Base-by-base conservation (phyloP, 2,888 invertebrate genomes). In the Proisotoma minuta region DNA sequence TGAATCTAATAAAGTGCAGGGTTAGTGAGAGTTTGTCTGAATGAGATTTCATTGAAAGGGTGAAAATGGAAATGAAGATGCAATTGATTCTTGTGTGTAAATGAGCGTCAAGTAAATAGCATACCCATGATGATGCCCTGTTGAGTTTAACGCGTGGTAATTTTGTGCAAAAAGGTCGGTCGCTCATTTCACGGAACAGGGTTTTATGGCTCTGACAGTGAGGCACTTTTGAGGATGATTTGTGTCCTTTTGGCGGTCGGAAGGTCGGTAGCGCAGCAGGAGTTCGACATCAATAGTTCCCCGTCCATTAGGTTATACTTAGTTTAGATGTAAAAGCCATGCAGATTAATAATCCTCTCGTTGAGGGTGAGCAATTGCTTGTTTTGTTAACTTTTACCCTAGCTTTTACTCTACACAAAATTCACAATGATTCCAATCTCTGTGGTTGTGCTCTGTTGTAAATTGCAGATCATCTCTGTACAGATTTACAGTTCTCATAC, bases 211-310 rank as follows among this genome's bases (percentile, higher is more conserved):
- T 65, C 69, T 72, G 72, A 72, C 72, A 71, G 68, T 67, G 10
- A 66, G 68, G 72, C 67, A 72, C 69, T 71, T 69, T 72, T 68
- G 63, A 61, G 69, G 65, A 72, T 72, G 72, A 72, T 72, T 72
- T 72, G 72, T 72, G 72, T 69, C 69, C 69, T 72, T 72, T 72
- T 69, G 70, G 72, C 69, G 70, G 69, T 72, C 69, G 70, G 70
- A 66, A 68, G 72, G 72, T 72, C 69, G 70, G 72, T 72, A 72
- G 69, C 72, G 63, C 72, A 72, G 72, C 72, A 67, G 70, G 72
- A 68, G 69, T 65, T 67, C 68, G 70, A 72, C 72, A 72, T 72
- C 62, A 72, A 70, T 71, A 65, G 69, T 68, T 56, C 66, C 68
- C 65, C 66, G 57, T 60, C 23, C 5, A 18, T 47, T 5, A 10